Percentiles rank a stretch among this genome's conserved stretches.
phyloP scores from a whole-genome alignment of 1,140 invertebrate genomes.

The Mamestra configurata region DNA sequence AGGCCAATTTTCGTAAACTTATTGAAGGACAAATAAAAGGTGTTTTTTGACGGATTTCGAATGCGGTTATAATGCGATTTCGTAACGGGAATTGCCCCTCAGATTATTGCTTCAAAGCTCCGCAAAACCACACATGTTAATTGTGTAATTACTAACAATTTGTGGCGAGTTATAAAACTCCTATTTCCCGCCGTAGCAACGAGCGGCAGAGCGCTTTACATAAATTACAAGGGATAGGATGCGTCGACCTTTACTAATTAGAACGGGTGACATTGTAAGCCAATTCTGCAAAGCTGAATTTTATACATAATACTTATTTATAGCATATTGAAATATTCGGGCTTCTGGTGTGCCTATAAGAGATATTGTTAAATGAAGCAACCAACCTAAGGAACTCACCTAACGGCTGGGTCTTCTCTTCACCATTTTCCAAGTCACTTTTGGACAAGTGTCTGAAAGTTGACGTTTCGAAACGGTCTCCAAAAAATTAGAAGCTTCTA shows the following conservation, averaged over 20 bases:
- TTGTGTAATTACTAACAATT: background rate
- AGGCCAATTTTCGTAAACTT: no score
- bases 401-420: no score
- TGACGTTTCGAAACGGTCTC: background rate
- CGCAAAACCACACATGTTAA: background rate
- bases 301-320: constrained; percentile 2
- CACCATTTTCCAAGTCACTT: background rate
- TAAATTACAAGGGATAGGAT: background rate
- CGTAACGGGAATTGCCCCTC: no score
- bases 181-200: background rate
- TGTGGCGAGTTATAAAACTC: background rate
- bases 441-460: no score
- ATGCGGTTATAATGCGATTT: no score
- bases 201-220: background rate
- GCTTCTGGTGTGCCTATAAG: no score
- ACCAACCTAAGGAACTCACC: no score
- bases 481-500: constrained; percentile 11
- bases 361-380: background rate
- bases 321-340: constrained; percentile 14
- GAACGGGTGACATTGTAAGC: constrained; percentile 12
- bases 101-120: no score
- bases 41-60: no score
- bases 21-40: no score
- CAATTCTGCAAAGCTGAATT: constrained; percentile 1
- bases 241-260: constrained; percentile 27